These are phyloP conservation scores for Amphipoea lucens DNA, from an alignment of 2,888 invertebrate genomes.

Conservation along the genomic window DNA sequence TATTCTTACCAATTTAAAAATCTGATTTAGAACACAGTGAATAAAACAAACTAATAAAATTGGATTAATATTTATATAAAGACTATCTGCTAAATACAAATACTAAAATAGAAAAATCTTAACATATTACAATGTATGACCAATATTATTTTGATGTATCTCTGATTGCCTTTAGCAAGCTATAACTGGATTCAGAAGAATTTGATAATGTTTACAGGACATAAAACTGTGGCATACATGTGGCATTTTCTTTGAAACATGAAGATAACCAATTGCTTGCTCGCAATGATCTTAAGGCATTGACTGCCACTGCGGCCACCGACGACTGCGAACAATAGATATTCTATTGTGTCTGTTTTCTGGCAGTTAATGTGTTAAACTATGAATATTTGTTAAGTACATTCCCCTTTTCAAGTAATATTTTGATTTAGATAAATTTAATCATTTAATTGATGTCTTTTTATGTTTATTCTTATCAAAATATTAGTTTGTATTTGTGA, in stretches of 20 bases:
- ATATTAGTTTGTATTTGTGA: conserved; percentile 34
- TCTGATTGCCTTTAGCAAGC: neutral
- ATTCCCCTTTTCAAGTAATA: conserved; percentile 38
- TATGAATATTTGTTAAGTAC: conserved; percentile 4
- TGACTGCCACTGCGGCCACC: no score
- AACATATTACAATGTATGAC: neutral
- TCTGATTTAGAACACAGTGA: neutral
- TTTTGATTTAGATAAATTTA: conserved; percentile 36
- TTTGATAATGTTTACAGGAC: neutral
- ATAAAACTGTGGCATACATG: neutral
- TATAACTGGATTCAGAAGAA: neutral
- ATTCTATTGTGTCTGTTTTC: no score
- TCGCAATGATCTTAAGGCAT: neutral
- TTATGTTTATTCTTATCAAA: conserved; percentile 42
- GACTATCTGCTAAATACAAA: neutral
- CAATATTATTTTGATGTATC: neutral
- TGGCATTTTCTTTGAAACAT: neutral
- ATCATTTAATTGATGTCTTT: conserved; percentile 31
- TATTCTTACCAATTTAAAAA: neutral
- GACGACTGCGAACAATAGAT: no score
- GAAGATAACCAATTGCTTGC: conserved; percentile 14
- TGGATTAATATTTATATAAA: neutral
- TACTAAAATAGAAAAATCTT: neutral
- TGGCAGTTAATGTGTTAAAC: neutral
- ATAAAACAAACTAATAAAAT: conserved; percentile 1